Base-by-base conservation (phyloP, 2,888 invertebrate species). In the Agrotis clavis region DNA sequence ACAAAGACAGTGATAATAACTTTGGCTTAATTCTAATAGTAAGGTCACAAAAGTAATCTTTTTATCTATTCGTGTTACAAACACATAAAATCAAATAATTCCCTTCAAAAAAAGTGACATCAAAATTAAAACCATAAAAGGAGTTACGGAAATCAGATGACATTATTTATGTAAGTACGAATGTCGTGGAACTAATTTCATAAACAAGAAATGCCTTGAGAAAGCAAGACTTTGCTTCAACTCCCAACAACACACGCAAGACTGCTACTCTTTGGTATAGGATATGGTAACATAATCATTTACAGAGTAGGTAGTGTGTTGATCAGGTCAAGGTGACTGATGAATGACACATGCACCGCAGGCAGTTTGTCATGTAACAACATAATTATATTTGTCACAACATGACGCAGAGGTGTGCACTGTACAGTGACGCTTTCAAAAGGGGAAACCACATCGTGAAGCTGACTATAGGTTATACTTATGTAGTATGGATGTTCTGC, bases 61-160 rank as follows among this genome's bases (percentile, higher is more conserved):
- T 65, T 74, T 25, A 1, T 75, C 7, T 4, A n/a, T 19, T 57
- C 21, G 13, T 69, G 50, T 30, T 16, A 30, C 30, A 65, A 70
- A 19, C n/a, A 59, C 57, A 72, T 64, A 45, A 60, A 64, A 64
- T 14, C 50, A 48, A 18, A 69, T 61, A 13, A 35, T 35, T n/a
- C 7, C 25, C 25, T 9, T 16, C 35, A 60, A 47, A 19, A 64
- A 61, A 51, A 61, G 35, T 0, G 13, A 51, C 41, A 78, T 78
- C 16, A 16, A 65, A 61, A 65, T 78, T 35, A 65, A 64, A 61
- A 21, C 35, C n/a, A 54, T 63, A 63, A 48, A 76, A 68, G 53
- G 48, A 41, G 21, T 71, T 60, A 19, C 50, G 50, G 72, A 61
- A 56, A 60, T 25, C 11, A 0, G 48, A 48, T 14, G 25, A 57